Percentiles rank a stretch among this genome's conserved stretches.
These are phyloP conservation scores for Acromyrmex charruanus DNA, from an alignment of 1,140 invertebrate species.

Conservation along the genomic window DNA sequence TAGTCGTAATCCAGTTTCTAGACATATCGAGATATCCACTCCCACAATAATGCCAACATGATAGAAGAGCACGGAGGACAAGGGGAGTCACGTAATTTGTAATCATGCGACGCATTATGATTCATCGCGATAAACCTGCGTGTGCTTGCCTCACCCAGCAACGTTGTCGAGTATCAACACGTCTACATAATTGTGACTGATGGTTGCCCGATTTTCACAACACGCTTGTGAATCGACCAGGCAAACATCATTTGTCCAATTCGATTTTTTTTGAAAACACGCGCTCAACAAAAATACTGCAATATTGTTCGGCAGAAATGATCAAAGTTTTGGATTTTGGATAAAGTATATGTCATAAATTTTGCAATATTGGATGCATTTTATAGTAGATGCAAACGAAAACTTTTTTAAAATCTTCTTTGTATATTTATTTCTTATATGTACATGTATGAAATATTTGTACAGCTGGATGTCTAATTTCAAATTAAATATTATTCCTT, in stretches of 20 bases:
- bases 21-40: conserved; percentile 35
- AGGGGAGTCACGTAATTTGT: conserved; percentile 44
- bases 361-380: not conserved
- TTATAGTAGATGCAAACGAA: not conserved
- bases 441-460: too few species aligned
- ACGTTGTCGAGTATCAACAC: conserved; percentile 48
- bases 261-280: conserved; percentile 10
- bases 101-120: conserved; percentile 58
- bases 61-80: conserved; percentile 20
- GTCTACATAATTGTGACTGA: conserved; percentile 56
- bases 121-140: conserved; percentile 54
- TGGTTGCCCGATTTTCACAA: conserved; percentile 49
- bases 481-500: too few species aligned
- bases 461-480: too few species aligned
- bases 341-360: not conserved
- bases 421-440: not conserved
- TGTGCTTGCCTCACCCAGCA: conserved; percentile 28
- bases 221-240: conserved; percentile 5
- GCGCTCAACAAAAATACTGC: conserved; percentile 22
- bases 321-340: not conserved
- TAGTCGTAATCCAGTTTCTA: conserved; percentile 47
- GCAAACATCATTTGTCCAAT: not conserved
- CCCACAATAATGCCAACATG: conserved; percentile 40
- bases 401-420: not conserved
- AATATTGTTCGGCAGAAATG: conserved; percentile 20